Base-by-base conservation (phyloP, 1,140 invertebrate species). In the Ceratina australensis region DNA sequence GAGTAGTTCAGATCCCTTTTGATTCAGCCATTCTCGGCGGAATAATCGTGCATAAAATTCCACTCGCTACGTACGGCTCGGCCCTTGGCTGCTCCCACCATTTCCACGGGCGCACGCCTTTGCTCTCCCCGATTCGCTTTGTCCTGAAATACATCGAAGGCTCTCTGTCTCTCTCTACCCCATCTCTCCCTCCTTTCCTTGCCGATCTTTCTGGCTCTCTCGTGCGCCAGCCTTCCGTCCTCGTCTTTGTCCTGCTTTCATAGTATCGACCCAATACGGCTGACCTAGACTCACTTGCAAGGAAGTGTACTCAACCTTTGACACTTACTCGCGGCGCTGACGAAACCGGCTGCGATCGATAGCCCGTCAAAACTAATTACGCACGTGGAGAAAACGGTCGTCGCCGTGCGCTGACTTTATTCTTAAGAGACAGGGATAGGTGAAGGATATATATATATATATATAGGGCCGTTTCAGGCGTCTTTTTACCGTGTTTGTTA, bases 211-310 rank as follows among this genome's bases (percentile, higher is more conserved):
- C 54, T 59, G 54, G 24, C 42, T 69, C 74, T 22, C 65, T 28
- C 47, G 15, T 15, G 5, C 56, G 26, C 22, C n/a, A 56, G 69
- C 50, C 65, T 49, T 74, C 60, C 28, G 52, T 79, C 71, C 82
- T 83, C 81, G 78, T 78, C 82, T 84, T 84, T 84, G 83, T 84
- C 83, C 83, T 63, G 83, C 83, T 84, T 84, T 84, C 83, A 83
- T 84, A 81, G 83, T 84, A 84, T 84, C 83, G 83, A 84, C 83
- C 82, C 83, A 74, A 83, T 84, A 84, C 83, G 83, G 78, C 54
- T 84, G 83, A 84, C 83, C 83, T 84, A 84, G 83, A 84, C 83
- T 84, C 83, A 84, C 83, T 84, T 84, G 82, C 83, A 80, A 83
- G 82, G 81, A 83, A 83, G 82, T 75, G 82, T 83, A 83, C 81